Percentiles rank a stretch among this genome's conserved stretches.
Conservation (phyloP, 2,888 invertebrate species). For the Psylliodes chrysocephalus region DNA sequence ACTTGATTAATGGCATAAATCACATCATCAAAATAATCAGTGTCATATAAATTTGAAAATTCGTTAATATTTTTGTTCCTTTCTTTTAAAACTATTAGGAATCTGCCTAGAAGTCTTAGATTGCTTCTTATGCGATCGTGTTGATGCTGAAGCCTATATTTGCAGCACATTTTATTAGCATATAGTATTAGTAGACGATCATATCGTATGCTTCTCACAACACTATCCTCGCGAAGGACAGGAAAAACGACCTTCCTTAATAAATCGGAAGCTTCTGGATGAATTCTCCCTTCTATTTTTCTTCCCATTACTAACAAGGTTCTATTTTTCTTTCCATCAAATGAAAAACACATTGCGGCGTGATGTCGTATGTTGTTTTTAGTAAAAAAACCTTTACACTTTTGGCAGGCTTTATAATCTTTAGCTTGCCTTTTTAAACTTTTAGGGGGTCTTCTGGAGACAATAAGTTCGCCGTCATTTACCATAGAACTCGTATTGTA, state of each 20-base stretch:
- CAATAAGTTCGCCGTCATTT: conserved; percentile 3
- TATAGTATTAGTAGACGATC: conserved; percentile 26
- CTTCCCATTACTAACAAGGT: too few species aligned
- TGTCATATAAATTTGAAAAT: conserved; percentile 18
- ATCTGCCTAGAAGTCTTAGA: conserved; percentile 24
- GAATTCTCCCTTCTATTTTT: conserved; percentile 16
- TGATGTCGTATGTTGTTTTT: conserved; percentile 1
- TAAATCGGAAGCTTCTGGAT: conserved; percentile 22
- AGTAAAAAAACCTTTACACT: conserved; percentile 8
- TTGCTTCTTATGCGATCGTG: conserved; percentile 24
- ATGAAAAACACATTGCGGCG: not conserved
- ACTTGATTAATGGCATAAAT: conserved; percentile 22
- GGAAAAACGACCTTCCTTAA: conserved; percentile 18
- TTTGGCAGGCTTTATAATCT: not conserved
- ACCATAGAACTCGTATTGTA: not conserved
- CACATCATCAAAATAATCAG: conserved; percentile 16
- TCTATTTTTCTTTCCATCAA: not conserved
- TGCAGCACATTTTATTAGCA: conserved; percentile 24
- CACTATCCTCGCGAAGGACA: conserved; percentile 23
- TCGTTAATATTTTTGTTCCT: too few species aligned
- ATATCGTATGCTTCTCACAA: conserved; percentile 16
- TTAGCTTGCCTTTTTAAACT: not conserved
- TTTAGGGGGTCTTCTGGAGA: not conserved
- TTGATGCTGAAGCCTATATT: conserved; percentile 24
- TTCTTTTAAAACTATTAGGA: too few species aligned